phyloP scores from a whole-genome alignment of 2,797 vertebrate species.

The Acridotheres tristis region DNA sequence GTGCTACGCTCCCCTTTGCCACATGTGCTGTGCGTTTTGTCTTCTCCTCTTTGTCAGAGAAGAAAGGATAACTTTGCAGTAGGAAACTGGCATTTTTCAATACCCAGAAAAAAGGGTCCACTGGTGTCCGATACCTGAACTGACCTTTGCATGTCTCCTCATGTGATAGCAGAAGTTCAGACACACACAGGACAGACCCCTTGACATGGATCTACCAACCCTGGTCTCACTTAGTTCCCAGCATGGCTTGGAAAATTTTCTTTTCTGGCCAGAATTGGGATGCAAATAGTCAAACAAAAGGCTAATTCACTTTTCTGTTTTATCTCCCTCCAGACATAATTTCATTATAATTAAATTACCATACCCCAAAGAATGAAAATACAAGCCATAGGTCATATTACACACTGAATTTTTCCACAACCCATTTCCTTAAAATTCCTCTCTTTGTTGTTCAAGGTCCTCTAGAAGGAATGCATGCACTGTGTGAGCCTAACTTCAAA shows the following conservation, averaged over 20 bases:
- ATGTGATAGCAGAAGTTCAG: neutral
- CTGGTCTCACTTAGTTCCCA: neutral
- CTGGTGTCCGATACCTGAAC: rapidly evolving
- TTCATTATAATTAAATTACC: slow-evolving; percentile 26
- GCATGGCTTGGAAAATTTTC: neutral
- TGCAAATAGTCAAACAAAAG: neutral
- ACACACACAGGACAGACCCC: neutral
- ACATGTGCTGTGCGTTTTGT: rapidly evolving
- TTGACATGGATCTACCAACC: neutral
- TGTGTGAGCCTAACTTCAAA: neutral
- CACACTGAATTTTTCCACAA: neutral
- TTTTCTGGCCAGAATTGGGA: neutral
- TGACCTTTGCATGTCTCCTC: rapidly evolving
- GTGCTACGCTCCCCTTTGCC: rapidly evolving
- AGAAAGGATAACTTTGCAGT: neutral
- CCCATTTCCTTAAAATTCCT: neutral
- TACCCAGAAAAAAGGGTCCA: neutral
- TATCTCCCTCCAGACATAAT: neutral
- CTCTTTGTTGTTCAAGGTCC: neutral
- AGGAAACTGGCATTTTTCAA: neutral
- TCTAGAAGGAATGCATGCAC: neutral
- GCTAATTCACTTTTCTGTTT: neutral
- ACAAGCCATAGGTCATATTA: neutral
- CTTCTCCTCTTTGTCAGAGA: neutral
- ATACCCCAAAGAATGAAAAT: neutral